Conservation (phyloP, 2,888 invertebrate genomes). For the Drosophila nigricruria region DNA sequence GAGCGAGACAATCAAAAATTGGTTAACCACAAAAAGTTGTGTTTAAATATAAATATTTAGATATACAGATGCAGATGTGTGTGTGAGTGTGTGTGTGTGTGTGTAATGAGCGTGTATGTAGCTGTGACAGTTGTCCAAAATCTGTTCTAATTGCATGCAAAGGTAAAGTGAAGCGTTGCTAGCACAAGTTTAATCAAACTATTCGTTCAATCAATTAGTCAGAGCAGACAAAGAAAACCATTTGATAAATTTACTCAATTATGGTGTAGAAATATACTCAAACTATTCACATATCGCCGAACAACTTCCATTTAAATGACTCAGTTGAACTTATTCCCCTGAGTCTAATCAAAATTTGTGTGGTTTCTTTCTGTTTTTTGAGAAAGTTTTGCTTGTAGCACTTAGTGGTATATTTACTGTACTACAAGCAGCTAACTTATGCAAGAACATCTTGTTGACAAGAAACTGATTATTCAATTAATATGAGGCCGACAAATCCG, state of each 20-base stretch:
- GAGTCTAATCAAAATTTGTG: background rate
- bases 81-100: slow-evolving; percentile 7
- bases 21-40: slow-evolving; percentile 41
- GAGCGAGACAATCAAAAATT: slow-evolving; percentile 39
- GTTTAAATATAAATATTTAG: slow-evolving; percentile 22
- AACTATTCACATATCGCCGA: background rate
- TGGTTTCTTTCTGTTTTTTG: background rate
- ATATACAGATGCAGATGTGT: slow-evolving; percentile 3
- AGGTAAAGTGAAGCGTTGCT: slow-evolving; percentile 31
- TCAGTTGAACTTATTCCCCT: background rate
- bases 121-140: slow-evolving; percentile 66
- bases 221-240: background rate
- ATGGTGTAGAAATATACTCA: too few relatives aligned
- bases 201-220: background rate
- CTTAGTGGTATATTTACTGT: slow-evolving; percentile 38
- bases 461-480: slow-evolving; percentile 75
- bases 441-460: slow-evolving; percentile 70
- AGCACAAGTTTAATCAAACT: background rate
- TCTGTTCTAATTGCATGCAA: slow-evolving; percentile 56
- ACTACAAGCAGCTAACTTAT: slow-evolving; percentile 35
- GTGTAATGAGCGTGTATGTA: slow-evolving; percentile 22
- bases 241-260: too few relatives aligned
- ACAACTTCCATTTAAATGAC: background rate
- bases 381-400: background rate
- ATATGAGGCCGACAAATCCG: slow-evolving; percentile 47